Evolutionary conservation across 2,888 invertebrate species (phyloP).

Genomic region (Napeogenes inachia): DNA sequence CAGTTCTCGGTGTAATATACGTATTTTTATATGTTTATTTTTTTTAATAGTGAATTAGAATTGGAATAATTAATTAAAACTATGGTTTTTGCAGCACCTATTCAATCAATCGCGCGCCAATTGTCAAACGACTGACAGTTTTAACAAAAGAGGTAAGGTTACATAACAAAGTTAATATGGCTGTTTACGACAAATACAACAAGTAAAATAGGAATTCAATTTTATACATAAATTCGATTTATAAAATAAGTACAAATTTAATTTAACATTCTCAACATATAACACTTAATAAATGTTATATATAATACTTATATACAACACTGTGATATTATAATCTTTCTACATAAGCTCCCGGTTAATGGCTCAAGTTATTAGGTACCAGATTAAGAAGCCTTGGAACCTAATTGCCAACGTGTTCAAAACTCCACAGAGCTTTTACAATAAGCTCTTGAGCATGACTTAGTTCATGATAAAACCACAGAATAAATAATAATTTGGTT

Average conservation of each 20-base stretch:
- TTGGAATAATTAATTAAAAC: no score
- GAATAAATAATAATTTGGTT: slow-evolving; percentile 6
- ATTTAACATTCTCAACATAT: neutral
- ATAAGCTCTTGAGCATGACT: slow-evolving; percentile 14
- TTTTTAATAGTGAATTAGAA: no score
- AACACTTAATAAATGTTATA: no score
- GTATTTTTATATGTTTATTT: neutral
- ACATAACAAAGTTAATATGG: no score
- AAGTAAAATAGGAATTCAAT: no score
- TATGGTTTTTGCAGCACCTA: no score
- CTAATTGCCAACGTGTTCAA: slow-evolving; percentile 23
- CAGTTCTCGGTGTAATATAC: neutral
- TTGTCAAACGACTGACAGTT: no score
- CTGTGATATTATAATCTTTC: slow-evolving; percentile 10
- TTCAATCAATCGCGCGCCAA: no score
- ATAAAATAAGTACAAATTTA: no score
- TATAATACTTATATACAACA: neutral
- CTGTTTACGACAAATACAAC: no score
- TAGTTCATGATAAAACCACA: slow-evolving; percentile 9
- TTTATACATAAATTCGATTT: no score
- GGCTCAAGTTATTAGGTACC: slow-evolving; percentile 16
- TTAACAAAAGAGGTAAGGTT: no score
- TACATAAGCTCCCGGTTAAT: slow-evolving; percentile 7
- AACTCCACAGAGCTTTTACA: slow-evolving; percentile 16
- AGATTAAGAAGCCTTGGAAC: slow-evolving; percentile 22